Evolutionary conservation across 2,797 vertebrate genomes (phyloP).

Genomic region (Falco cherrug): DNA sequence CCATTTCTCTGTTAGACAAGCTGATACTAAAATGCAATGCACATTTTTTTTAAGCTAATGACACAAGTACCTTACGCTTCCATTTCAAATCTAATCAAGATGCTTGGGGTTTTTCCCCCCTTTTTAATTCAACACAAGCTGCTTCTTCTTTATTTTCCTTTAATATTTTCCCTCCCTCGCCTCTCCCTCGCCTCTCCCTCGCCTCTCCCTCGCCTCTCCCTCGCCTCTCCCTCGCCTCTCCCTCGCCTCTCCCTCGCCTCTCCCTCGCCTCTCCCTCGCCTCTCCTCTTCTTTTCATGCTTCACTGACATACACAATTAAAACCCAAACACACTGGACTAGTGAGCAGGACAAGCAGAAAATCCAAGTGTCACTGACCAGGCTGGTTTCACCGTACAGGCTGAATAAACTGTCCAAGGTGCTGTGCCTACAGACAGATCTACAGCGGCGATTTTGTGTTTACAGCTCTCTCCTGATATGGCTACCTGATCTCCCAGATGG

Average conservation of each 20-base stretch:
- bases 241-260: rapidly evolving
- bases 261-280: background rate
- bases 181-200: too few relatives aligned
- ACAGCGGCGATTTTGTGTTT: background rate
- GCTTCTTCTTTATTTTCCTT: background rate
- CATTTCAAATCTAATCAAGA: background rate
- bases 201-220: too few relatives aligned
- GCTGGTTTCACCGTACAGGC: background rate
- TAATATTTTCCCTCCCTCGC: background rate
- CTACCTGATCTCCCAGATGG: background rate
- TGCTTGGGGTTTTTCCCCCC: background rate
- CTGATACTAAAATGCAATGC: background rate
- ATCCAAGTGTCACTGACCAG: background rate
- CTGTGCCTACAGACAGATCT: background rate
- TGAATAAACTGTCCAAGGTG: background rate
- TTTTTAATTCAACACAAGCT: background rate
- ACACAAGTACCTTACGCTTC: background rate
- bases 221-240: too few relatives aligned
- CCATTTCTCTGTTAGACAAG: background rate
- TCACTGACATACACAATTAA: background rate
- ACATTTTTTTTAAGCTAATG: background rate
- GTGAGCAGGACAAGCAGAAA: background rate
- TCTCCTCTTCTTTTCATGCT: background rate
- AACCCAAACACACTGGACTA: background rate
- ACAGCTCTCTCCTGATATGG: background rate